phyloP scores from a whole-genome alignment of 2,888 invertebrate species.

The Heliconius sara region DNA sequence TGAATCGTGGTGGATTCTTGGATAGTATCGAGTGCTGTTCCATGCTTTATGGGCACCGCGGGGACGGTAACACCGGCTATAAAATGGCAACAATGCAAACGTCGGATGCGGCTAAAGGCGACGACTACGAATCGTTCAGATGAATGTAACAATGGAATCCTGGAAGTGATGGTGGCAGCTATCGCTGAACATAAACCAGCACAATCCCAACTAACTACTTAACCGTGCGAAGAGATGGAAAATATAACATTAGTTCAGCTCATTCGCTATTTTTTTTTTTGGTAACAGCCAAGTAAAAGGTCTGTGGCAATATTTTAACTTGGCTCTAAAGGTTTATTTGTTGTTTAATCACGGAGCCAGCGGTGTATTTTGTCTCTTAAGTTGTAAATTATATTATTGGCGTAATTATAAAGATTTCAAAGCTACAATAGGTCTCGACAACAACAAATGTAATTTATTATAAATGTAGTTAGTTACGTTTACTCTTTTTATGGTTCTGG shows the following conservation, averaged over 20 bases:
- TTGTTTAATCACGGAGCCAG: background rate
- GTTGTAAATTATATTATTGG: slow-evolving; percentile 10
- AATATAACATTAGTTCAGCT: slow-evolving; percentile 16
- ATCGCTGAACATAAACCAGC: slow-evolving; percentile 72
- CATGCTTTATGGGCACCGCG: slow-evolving; percentile 78
- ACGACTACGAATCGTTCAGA: slow-evolving; percentile 78
- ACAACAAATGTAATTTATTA: slow-evolving; percentile 72
- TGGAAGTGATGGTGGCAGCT: slow-evolving; percentile 79
- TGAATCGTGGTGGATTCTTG: slow-evolving; percentile 60
- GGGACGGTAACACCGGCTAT: slow-evolving; percentile 82
- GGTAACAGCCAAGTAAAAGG: background rate
- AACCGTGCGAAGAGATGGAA: slow-evolving; percentile 39
- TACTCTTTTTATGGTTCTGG: slow-evolving; percentile 65
- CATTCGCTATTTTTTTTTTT: slow-evolving; percentile 1
- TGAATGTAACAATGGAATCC: slow-evolving; percentile 82
- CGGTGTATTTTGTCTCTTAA: background rate
- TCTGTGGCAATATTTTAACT: background rate
- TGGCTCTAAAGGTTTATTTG: background rate
- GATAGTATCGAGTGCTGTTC: slow-evolving; percentile 77
- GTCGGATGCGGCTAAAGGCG: slow-evolving; percentile 80
- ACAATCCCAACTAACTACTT: slow-evolving; percentile 63
- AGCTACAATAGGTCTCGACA: slow-evolving; percentile 34
- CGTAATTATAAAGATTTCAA: background rate
- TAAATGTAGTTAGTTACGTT: slow-evolving; percentile 71
- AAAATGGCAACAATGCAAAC: slow-evolving; percentile 83